These are phyloP conservation scores for Lacerta viridis DNA, from an alignment of 2,797 vertebrate species.

Conservation along the genomic window DNA sequence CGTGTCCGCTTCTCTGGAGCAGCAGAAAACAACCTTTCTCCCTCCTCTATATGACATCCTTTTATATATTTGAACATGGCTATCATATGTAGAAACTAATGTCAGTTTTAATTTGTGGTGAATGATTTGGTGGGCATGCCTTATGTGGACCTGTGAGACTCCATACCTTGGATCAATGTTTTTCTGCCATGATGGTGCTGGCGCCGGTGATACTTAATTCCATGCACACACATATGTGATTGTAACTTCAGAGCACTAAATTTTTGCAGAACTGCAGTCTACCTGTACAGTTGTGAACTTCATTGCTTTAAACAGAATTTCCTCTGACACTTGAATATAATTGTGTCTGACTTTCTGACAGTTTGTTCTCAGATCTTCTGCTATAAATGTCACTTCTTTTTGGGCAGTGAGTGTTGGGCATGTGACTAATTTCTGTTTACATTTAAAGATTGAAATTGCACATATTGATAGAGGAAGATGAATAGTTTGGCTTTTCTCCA, in stretches of 20 bases:
- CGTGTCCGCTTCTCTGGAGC: too few relatives aligned
- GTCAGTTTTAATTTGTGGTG: too few relatives aligned
- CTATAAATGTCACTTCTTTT: neutral
- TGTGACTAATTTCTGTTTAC: neutral
- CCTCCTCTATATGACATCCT: too few relatives aligned
- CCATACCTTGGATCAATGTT: neutral
- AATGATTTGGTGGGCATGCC: too few relatives aligned
- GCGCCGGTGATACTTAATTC: too few relatives aligned
- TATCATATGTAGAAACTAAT: too few relatives aligned
- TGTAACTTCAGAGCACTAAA: neutral
- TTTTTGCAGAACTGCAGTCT: neutral
- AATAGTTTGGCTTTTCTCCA: neutral
- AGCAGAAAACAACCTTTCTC: too few relatives aligned
- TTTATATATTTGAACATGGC: too few relatives aligned
- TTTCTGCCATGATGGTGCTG: too few relatives aligned
- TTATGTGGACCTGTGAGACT: neutral
- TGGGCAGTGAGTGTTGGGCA: neutral
- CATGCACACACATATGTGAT: neutral
- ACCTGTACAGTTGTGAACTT: neutral
- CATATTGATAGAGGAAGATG: neutral
- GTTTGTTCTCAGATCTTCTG: neutral
- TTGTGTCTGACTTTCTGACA: conserved; percentile 1
- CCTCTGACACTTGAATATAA: neutral
- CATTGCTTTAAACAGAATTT: conserved; percentile 1
- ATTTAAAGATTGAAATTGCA: neutral